Evolutionary conservation across 1,140 invertebrate genomes (phyloP).

Genomic region (Lethocerus indicus): DNA sequence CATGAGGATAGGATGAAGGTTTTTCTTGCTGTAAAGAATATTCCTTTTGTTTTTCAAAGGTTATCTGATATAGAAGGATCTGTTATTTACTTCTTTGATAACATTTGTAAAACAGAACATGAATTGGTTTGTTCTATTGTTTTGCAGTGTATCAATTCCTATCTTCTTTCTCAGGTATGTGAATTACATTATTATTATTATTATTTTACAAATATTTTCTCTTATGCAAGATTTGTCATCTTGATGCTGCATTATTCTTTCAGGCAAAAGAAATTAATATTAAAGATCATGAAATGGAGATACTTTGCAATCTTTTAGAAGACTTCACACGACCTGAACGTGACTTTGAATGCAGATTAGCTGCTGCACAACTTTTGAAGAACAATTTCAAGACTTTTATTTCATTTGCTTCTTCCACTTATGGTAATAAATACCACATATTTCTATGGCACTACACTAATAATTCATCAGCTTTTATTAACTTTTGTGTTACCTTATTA

Average conservation of each 20-base stretch:
- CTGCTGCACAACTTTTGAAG: not conserved
- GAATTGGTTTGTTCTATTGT: not conserved
- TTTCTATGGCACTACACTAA: not conserved
- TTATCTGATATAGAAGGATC: not conserved
- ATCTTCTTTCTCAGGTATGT: not conserved
- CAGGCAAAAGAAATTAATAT: not conserved
- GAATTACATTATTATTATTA: not conserved
- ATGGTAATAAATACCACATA: not conserved
- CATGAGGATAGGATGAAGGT: constrained; percentile 5
- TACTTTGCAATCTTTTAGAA: not conserved
- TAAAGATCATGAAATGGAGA: not conserved
- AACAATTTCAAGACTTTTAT: not conserved
- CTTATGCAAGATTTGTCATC: not conserved
- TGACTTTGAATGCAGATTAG: not conserved
- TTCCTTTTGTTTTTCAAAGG: not conserved
- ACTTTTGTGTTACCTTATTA: not conserved
- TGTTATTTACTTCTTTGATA: not conserved
- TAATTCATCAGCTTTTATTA: not conserved
- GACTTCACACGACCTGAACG: not conserved
- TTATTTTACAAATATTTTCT: not conserved
- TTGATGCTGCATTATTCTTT: not conserved
- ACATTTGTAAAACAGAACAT: not conserved
- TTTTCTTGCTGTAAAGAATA: not conserved
- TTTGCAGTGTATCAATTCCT: not conserved
- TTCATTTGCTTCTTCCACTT: not conserved